A percentile compares a stretch with the other conserved stretches of the same genome.
These are phyloP conservation scores for Siniperca chuatsi DNA, from an alignment of 2,113 vertebrate species.

Conservation along the genomic window DNA sequence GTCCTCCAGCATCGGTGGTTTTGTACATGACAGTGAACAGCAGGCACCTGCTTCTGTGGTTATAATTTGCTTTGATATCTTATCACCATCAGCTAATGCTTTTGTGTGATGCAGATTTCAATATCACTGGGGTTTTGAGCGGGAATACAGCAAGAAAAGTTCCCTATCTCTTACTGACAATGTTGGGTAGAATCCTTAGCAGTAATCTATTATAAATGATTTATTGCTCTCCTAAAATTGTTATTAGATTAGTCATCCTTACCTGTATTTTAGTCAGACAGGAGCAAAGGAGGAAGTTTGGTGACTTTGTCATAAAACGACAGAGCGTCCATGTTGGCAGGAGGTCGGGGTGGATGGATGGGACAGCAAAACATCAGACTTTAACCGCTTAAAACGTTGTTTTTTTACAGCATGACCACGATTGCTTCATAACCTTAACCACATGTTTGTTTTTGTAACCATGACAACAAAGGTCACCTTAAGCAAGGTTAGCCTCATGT, in stretches of 20 bases:
- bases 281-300: too few relatives aligned
- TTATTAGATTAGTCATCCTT: background rate
- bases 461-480: background rate
- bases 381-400: too few relatives aligned
- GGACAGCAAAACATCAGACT: too few relatives aligned
- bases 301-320: too few relatives aligned
- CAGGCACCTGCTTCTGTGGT: background rate
- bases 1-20: background rate
- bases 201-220: background rate
- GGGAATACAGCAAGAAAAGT: background rate
- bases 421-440: too few relatives aligned
- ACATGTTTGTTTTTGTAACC: background rate
- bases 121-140: background rate
- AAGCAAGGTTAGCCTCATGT: background rate
- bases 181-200: too few relatives aligned
- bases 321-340: too few relatives aligned
- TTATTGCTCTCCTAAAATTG: background rate
- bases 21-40: background rate
- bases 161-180: background rate
- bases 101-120: background rate
- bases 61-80: background rate
- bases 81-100: background rate
- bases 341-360: too few relatives aligned
- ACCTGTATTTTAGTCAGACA: background rate
- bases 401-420: too few relatives aligned